Base-by-base conservation (phyloP, 2,113 vertebrate species). In the Ploceus nigricollis region DNA sequence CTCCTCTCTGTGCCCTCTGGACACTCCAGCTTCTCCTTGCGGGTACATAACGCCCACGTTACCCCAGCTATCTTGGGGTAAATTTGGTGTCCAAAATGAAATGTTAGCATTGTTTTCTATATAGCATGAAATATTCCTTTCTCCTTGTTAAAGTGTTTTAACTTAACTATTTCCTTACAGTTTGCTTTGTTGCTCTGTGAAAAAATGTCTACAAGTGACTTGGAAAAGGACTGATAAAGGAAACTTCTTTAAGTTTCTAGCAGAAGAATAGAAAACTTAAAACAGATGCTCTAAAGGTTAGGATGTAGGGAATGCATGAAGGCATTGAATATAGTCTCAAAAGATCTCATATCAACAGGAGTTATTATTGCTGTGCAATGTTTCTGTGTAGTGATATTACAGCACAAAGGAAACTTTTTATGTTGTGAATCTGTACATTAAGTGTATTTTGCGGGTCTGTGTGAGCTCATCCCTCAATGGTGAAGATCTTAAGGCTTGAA, bases 1-100 rank as follows among this genome's bases (percentile, higher is more conserved):
- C 13, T 35, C 35, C 6, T 45, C 19, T 50, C 22, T n/a, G 28
- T 15, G n/a, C 10, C 39, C n/a, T 57, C 42, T 39, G 53, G 33
- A 15, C 4, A 2, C 19, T 65, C 37, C 35, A 54, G 0, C 13
- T 85, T 51, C 58, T 76, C 22, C 31, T 39, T 76, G 44, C 1
- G 2, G 24, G 10, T 40, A 19, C 13, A 2, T 4, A 30, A 72
- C 1, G 1, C 15, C 4, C 0, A 10, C 4, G 0, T 30, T 65
- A 40, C 5, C 50, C 1, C 19, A 56, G 8, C 15, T 61, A 33
- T 50, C 28, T 12, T 19, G 12, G n/a, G 37, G 25, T 6, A 61
- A 76, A 69, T 24, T 18, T 30, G 9, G 8, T 53, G 61, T 50
- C 2, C 70, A 57, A 53, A 77, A 22, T 9, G 1, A 76, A 57